These are phyloP conservation scores for Phortica magna DNA, from an alignment of 2,888 invertebrate species.

Conservation along the genomic window DNA sequence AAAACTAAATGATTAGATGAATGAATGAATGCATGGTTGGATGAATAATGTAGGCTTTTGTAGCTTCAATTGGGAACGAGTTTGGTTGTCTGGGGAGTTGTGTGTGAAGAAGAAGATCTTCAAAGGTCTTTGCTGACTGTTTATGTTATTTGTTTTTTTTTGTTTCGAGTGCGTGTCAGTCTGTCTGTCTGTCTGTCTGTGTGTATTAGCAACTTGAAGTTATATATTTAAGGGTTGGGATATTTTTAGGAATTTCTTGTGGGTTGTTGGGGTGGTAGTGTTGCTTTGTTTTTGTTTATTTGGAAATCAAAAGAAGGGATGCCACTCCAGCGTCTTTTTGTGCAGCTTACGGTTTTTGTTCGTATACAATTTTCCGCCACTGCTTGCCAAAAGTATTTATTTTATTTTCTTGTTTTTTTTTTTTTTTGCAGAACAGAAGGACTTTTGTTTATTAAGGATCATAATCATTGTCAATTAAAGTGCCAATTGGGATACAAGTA, in stretches of 20 bases:
- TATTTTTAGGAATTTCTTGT: slow-evolving; percentile 1
- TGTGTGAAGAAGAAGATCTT: not conserved
- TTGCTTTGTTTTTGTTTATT: slow-evolving; percentile 16
- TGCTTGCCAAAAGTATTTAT: not conserved
- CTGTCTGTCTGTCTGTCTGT: not conserved
- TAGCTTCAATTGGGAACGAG: not conserved
- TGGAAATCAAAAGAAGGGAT: slow-evolving; percentile 3
- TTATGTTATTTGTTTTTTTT: not conserved
- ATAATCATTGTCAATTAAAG: slow-evolving; percentile 28
- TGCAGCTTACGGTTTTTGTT: slow-evolving; percentile 30
- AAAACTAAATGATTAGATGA: slow-evolving; percentile 46
- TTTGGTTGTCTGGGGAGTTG: not conserved
- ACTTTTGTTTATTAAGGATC: not conserved
- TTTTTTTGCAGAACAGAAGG: slow-evolving; percentile 6
- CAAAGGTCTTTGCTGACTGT: not conserved
- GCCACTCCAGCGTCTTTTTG: slow-evolving; percentile 18
- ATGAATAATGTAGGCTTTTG: slow-evolving; percentile 12
- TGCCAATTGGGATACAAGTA: slow-evolving; percentile 26
- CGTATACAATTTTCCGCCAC: slow-evolving; percentile 27
- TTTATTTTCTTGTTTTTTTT: not conserved
- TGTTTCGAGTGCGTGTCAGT: not conserved
- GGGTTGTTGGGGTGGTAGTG: not conserved
- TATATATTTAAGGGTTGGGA: not conserved
- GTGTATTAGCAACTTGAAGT: not conserved
- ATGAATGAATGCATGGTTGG: slow-evolving; percentile 28